Conservation (phyloP, 2,888 invertebrate genomes). For the Troilus luridus region DNA sequence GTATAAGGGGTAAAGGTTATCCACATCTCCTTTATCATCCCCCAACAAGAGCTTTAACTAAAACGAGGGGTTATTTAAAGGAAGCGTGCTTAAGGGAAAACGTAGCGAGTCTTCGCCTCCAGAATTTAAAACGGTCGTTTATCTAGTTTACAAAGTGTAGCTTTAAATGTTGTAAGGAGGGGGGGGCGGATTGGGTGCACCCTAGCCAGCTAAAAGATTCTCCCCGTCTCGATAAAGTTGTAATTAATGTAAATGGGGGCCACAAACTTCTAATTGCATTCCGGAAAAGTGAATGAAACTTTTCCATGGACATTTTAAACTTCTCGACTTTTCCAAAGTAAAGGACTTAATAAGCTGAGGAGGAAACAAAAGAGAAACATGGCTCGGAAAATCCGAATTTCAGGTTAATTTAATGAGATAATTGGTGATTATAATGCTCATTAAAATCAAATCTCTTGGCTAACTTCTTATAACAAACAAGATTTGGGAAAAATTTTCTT, state of each 20-base stretch:
- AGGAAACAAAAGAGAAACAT: neutral
- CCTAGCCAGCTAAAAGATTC: neutral
- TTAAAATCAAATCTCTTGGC: neutral
- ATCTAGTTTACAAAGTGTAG: slow-evolving; percentile 21
- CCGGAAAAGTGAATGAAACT: slow-evolving; percentile 22
- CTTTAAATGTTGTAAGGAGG: neutral
- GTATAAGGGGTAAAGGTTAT: neutral
- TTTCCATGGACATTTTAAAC: slow-evolving; percentile 21
- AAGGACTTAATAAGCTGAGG: neutral
- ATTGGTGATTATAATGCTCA: neutral
- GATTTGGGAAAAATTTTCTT: no score
- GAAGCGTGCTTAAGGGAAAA: neutral
- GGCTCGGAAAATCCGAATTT: neutral
- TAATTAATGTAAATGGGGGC: slow-evolving; percentile 40
- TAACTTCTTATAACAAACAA: no score
- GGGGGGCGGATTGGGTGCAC: neutral
- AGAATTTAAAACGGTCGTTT: slow-evolving; percentile 31
- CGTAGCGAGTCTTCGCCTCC: neutral
- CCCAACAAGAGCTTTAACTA: neutral
- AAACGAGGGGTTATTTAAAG: neutral
- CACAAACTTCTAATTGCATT: slow-evolving; percentile 45
- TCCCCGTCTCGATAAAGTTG: slow-evolving; percentile 24
- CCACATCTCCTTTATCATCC: neutral
- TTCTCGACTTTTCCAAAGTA: slow-evolving; percentile 16
- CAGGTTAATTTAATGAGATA: neutral